These are phyloP conservation scores for Coreoperca whiteheadi DNA, from an alignment of 2,113 vertebrate genomes.

Conservation along the genomic window DNA sequence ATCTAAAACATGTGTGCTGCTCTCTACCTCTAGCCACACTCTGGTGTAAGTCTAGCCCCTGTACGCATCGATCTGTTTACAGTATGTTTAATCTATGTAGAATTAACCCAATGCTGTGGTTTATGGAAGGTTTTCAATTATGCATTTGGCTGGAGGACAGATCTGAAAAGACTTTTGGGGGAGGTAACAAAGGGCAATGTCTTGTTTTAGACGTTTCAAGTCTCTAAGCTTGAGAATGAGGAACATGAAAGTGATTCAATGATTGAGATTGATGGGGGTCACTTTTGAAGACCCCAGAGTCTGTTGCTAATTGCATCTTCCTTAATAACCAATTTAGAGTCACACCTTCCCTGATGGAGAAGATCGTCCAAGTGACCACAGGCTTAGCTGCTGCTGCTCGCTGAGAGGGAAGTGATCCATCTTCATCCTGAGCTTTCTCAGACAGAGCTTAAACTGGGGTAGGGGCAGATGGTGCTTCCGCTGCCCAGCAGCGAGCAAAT, in stretches of 20 bases:
- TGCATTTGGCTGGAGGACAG: neutral
- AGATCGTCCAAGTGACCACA: constrained; percentile 28
- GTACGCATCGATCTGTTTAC: constrained; percentile 48
- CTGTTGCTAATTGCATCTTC: constrained; percentile 59
- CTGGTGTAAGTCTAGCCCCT: neutral
- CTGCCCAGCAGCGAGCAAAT: constrained; percentile 69
- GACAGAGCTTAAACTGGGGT: constrained; percentile 31
- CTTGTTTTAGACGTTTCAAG: constrained; percentile 13
- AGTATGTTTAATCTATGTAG: constrained; percentile 46
- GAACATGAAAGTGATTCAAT: constrained; percentile 50
- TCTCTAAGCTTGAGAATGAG: constrained; percentile 29
- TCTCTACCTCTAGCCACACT: constrained; percentile 24
- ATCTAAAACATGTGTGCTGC: constrained; percentile 67
- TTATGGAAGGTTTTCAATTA: neutral
- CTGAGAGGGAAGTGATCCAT: constrained; percentile 78
- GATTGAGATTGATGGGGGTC: constrained; percentile 75
- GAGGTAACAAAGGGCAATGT: constrained; percentile 14
- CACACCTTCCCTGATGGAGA: constrained; percentile 52
- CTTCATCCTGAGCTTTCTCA: constrained; percentile 65
- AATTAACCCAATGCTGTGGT: neutral
- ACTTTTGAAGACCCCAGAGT: constrained; percentile 55
- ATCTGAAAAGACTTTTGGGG: neutral
- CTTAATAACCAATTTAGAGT: constrained; percentile 65
- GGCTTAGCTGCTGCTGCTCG: constrained; percentile 59
- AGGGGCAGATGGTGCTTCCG: constrained; percentile 74